Evolutionary conservation across 1,140 invertebrate genomes (phyloP).

Genomic region (Eriocheir sinensis): DNA sequence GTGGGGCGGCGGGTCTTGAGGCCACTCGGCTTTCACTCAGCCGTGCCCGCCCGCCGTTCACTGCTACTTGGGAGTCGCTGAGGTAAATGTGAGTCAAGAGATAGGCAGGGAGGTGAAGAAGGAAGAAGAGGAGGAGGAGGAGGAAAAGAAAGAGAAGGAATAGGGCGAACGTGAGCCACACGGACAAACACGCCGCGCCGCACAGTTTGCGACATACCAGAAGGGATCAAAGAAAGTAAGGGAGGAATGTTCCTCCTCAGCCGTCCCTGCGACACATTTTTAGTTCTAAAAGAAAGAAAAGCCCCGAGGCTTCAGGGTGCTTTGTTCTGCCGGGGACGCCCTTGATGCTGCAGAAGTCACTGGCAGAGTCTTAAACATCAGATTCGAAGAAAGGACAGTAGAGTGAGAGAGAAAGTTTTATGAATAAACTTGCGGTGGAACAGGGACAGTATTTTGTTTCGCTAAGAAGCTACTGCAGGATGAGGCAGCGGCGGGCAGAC

Average conservation of each 20-base stretch:
- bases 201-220: neutral
- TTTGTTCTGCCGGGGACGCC: neutral
- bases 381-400: too few species aligned
- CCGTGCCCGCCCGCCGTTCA: neutral
- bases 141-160: too few species aligned
- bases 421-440: too few species aligned
- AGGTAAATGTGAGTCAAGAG: neutral
- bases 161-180: neutral
- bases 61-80: neutral
- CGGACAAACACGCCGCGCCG: neutral
- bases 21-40: slow-evolving; percentile 11
- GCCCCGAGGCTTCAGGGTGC: neutral
- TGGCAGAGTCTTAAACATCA: too few species aligned
- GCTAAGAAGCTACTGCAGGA: too few species aligned
- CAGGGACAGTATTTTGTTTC: too few species aligned
- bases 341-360: neutral
- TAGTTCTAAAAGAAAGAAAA: neutral
- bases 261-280: neutral
- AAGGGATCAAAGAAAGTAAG: neutral
- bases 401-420: too few species aligned
- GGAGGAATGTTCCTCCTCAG: neutral
- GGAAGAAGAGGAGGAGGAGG: too few species aligned
- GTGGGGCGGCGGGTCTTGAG: neutral
- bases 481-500: too few species aligned
- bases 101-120: neutral